These are phyloP conservation scores for Lacerta agilis DNA, from an alignment of 2,797 vertebrate genomes.

Conservation along the genomic window DNA sequence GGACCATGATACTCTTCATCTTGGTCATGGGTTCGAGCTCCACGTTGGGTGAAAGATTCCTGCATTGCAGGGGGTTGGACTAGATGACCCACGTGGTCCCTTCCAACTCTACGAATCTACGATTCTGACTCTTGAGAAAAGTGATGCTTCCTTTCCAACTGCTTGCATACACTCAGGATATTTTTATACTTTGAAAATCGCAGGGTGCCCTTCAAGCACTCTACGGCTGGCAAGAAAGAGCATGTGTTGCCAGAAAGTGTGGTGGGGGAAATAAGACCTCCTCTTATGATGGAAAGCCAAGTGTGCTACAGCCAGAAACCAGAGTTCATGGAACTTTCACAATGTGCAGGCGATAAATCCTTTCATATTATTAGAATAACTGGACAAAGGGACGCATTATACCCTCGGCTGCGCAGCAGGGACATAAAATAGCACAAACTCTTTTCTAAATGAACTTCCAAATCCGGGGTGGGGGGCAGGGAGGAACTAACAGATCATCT, in stretches of 20 bases:
- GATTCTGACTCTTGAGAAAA: neutral
- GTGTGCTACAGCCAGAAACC: slow-evolving; percentile 18
- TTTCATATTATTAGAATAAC: slow-evolving; percentile 32
- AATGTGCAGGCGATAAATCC: slow-evolving; percentile 50
- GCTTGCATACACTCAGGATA: neutral
- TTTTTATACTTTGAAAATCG: slow-evolving; percentile 42
- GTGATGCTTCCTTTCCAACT: neutral
- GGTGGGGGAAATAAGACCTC: slow-evolving; percentile 56
- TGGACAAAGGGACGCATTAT: slow-evolving; percentile 42
- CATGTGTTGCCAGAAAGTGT: slow-evolving; percentile 33
- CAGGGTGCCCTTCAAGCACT: slow-evolving; percentile 44
- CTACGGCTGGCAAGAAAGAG: slow-evolving; percentile 1
- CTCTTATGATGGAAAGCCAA: slow-evolving; percentile 28
- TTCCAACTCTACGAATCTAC: too few relatives aligned
- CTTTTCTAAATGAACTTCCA: slow-evolving; percentile 15
- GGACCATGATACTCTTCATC: too few relatives aligned
- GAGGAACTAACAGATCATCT: neutral
- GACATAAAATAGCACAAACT: slow-evolving; percentile 39
- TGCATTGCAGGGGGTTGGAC: too few relatives aligned
- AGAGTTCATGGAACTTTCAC: slow-evolving; percentile 43
- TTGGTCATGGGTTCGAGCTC: too few relatives aligned
- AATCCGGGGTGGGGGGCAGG: neutral
- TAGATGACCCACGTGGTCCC: too few relatives aligned
- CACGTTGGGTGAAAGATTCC: too few relatives aligned
- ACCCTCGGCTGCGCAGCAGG: slow-evolving; percentile 37